A percentile compares a stretch with the other conserved stretches of the same genome.
Conservation (phyloP, 1,140 invertebrate genomes). For the Bicyclus anynana region DNA sequence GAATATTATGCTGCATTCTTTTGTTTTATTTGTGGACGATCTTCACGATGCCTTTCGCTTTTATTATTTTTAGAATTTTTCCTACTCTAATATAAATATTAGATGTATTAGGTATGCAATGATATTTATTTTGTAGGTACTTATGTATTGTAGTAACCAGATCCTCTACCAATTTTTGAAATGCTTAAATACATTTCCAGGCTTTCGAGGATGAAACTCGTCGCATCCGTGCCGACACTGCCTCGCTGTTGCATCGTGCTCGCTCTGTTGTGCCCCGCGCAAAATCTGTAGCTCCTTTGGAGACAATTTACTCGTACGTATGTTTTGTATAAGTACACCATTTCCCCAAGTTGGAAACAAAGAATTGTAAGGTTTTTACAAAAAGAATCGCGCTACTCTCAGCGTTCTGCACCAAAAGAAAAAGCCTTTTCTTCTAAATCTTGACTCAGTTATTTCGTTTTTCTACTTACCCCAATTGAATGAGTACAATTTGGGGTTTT, state of each 20-base stretch:
- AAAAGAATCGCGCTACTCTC: no score
- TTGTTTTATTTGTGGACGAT: not conserved
- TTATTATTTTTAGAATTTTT: not conserved
- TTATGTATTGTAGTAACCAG: not conserved
- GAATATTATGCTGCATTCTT: not conserved
- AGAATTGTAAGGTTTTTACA: no score
- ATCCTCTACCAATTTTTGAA: no score
- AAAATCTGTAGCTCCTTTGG: conserved; percentile 76
- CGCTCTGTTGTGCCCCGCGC: conserved; percentile 84
- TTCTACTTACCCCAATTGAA: no score
- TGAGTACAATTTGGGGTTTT: no score
- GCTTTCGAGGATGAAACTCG: conserved; percentile 88
- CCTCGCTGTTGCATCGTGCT: conserved; percentile 83
- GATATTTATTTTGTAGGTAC: not conserved
- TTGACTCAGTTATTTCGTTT: no score
- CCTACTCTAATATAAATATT: not conserved
- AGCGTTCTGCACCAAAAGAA: no score
- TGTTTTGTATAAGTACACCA: no score
- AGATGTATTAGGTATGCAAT: no score
- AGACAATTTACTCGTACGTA: conserved; percentile 69
- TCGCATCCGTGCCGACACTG: conserved; percentile 86
- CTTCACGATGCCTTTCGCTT: not conserved
- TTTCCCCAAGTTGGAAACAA: no score
- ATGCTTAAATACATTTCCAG: conserved; percentile 65
- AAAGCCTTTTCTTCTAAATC: no score